Conservation (phyloP, 2,888 invertebrate species). For the Petrolisthes cinctipes region DNA sequence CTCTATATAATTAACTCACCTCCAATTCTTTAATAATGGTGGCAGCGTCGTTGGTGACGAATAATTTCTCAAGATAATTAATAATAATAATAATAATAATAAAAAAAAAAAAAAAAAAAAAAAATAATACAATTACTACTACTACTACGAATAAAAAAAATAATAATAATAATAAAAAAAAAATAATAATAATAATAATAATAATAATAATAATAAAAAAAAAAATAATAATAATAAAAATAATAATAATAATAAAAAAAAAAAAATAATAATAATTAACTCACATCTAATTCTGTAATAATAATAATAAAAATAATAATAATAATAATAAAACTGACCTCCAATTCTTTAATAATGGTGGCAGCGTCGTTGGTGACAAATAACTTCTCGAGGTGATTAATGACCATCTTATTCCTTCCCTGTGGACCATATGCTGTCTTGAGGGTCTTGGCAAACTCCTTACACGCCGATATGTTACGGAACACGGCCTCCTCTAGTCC, state of each 20-base stretch:
- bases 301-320: too few relatives aligned
- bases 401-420: constrained; percentile 99
- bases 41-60: constrained; percentile 98
- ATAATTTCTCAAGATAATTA: constrained; percentile 97
- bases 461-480: constrained; percentile 95
- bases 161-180: not conserved
- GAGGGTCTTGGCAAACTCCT: constrained; percentile 93
- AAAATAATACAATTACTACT: not conserved
- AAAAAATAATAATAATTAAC: too few relatives aligned
- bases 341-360: constrained; percentile 94
- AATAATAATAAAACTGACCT: constrained; percentile 71
- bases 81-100: constrained; percentile 82
- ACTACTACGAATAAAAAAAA: not conserved
- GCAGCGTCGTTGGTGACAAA: constrained; percentile 99
- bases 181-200: not conserved
- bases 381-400: constrained; percentile 97
- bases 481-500: constrained; percentile 96
- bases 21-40: constrained; percentile 96
- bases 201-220: not conserved
- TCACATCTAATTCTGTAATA: constrained; percentile 81
- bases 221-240: not conserved
- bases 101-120: too few relatives aligned
- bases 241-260: too few relatives aligned
- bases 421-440: constrained; percentile 97
- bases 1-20: constrained; percentile 69